Percentiles rank a stretch among this genome's conserved stretches.
Conservation (phyloP, 2,888 invertebrate genomes). For the Pollenia amentaria region DNA sequence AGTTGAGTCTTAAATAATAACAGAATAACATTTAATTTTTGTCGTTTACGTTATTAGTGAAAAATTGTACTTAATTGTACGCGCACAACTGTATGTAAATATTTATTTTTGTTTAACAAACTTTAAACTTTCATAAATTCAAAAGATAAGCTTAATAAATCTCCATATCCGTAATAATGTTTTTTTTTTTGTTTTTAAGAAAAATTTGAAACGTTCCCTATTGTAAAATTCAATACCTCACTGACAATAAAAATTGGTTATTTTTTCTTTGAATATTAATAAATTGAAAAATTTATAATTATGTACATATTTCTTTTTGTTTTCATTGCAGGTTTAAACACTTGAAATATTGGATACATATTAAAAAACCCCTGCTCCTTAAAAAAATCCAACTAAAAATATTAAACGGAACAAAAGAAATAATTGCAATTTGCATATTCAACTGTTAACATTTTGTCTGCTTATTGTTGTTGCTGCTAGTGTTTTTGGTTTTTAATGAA, state of each 20-base stretch:
- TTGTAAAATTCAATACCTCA: conserved; percentile 51
- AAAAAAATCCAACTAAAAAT: conserved; percentile 51
- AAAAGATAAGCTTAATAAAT: background rate
- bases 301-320: conserved; percentile 65
- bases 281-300: conserved; percentile 50
- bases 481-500: conserved; percentile 47
- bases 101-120: no score
- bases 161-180: background rate
- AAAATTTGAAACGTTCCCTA: conserved; percentile 45
- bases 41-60: no score
- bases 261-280: conserved; percentile 38
- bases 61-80: no score
- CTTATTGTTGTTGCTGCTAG: conserved; percentile 26
- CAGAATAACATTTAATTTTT: no score
- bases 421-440: conserved; percentile 80
- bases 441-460: conserved; percentile 76
- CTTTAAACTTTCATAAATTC: no score
- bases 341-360: conserved; percentile 57
- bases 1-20: no score
- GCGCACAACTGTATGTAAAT: no score
- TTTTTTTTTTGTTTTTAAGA: conserved; percentile 6
- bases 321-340: conserved; percentile 77
- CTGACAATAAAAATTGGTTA: conserved; percentile 19
- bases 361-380: conserved; percentile 56
- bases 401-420: conserved; percentile 53